phyloP scores from a whole-genome alignment of 2,113 vertebrate genomes.

The Lycaon pictus region DNA sequence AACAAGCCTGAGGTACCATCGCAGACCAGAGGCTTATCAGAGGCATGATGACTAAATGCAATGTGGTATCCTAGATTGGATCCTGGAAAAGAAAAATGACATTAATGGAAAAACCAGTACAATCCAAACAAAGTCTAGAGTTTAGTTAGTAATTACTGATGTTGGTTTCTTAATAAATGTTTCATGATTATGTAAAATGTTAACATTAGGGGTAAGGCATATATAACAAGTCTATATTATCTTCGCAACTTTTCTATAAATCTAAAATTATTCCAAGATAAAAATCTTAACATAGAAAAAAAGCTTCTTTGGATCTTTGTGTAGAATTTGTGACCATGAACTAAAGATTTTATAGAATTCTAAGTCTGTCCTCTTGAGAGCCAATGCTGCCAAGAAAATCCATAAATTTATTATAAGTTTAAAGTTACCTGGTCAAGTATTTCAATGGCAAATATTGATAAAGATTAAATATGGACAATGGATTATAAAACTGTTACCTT shows the following conservation, averaged over 20 bases:
- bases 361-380: conserved; percentile 20
- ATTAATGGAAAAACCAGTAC: background rate
- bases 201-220: background rate
- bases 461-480: background rate
- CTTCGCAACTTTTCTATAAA: background rate
- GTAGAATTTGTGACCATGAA: background rate
- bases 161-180: background rate
- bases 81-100: background rate
- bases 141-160: background rate
- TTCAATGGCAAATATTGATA: background rate
- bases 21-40: background rate
- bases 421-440: background rate
- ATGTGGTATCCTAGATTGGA: background rate
- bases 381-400: background rate
- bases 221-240: background rate
- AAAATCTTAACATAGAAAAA: background rate
- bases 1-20: background rate
- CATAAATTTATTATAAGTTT: background rate
- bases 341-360: conserved; percentile 1
- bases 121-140: background rate
- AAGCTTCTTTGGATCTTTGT: background rate
- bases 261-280: background rate
- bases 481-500: background rate
- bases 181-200: background rate
- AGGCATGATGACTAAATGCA: background rate